Evolutionary conservation across 2,797 vertebrate genomes (phyloP).

Genomic region (Epinephelus awoara): DNA sequence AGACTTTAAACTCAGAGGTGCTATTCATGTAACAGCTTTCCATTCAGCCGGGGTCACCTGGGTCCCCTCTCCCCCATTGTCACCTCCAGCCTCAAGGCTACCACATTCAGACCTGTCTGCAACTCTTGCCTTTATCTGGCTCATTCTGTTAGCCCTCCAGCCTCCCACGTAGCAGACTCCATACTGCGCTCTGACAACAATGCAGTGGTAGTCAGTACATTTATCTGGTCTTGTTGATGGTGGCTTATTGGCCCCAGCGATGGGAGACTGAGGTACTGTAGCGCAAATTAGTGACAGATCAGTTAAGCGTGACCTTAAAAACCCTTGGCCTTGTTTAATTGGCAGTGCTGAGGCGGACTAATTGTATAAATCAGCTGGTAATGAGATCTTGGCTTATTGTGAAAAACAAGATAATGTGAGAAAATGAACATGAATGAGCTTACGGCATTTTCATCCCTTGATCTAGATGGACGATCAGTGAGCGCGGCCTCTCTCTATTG

Average conservation of each 20-base stretch:
- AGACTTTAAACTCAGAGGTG: conserved; percentile 74
- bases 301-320: conserved; percentile 92
- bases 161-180: conserved; percentile 62
- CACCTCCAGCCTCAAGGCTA: conserved; percentile 81
- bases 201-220: conserved; percentile 60
- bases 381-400: conserved; percentile 92
- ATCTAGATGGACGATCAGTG: conserved; percentile 22
- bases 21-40: conserved; percentile 79
- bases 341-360: conserved; percentile 88
- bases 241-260: conserved; percentile 77
- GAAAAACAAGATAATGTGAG: conserved; percentile 89
- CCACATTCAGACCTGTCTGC: conserved; percentile 69
- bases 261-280: conserved; percentile 76
- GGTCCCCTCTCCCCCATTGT: conserved; percentile 78
- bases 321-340: conserved; percentile 92
- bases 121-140: conserved; percentile 71
- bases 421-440: conserved; percentile 84
- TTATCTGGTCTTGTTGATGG: conserved; percentile 76
- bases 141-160: conserved; percentile 72
- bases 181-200: conserved; percentile 71
- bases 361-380: conserved; percentile 92
- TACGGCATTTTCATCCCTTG: conserved; percentile 48
- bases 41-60: conserved; percentile 79
- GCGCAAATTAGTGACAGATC: conserved; percentile 88
- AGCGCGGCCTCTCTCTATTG: conserved; percentile 24